These are phyloP conservation scores for Drosophila quadrilineata DNA, from an alignment of 1,140 invertebrate species.

Conservation along the genomic window DNA sequence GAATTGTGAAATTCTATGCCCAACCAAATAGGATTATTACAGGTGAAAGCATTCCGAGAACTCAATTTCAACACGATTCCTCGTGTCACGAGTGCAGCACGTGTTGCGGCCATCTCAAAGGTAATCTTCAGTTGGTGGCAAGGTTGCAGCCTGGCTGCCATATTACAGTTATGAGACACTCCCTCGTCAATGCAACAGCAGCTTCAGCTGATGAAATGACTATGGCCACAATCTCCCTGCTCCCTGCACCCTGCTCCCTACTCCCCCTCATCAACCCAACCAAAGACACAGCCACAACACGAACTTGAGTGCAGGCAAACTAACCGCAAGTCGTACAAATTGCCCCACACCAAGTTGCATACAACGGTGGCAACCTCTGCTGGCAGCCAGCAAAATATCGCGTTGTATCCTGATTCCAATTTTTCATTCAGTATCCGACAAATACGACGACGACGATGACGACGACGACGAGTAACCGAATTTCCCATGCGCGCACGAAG, in stretches of 20 bases:
- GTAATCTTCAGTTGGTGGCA: not conserved
- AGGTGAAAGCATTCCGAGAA: too few species aligned
- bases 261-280: too few species aligned
- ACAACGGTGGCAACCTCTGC: not conserved
- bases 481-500: conserved; percentile 44
- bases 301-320: conserved; percentile 36
- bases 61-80: too few species aligned
- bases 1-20: too few species aligned
- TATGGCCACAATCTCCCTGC: too few species aligned
- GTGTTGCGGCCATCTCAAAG: not conserved
- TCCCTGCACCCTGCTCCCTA: too few species aligned
- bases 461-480: too few species aligned
- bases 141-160: not conserved
- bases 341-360: conserved; percentile 32
- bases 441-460: too few species aligned
- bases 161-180: conserved; percentile 21
- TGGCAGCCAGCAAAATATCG: conserved; percentile 9
- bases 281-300: conserved; percentile 29
- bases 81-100: not conserved
- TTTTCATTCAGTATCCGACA: conserved; percentile 69
- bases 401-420: conserved; percentile 68
- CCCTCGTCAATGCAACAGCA: conserved; percentile 44
- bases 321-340: conserved; percentile 38
- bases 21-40: too few species aligned
- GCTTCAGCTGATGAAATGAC: conserved; percentile 50